These are phyloP conservation scores for Corythoichthys haematopterus DNA, from an alignment of 2,113 vertebrate species.

Conservation along the genomic window DNA sequence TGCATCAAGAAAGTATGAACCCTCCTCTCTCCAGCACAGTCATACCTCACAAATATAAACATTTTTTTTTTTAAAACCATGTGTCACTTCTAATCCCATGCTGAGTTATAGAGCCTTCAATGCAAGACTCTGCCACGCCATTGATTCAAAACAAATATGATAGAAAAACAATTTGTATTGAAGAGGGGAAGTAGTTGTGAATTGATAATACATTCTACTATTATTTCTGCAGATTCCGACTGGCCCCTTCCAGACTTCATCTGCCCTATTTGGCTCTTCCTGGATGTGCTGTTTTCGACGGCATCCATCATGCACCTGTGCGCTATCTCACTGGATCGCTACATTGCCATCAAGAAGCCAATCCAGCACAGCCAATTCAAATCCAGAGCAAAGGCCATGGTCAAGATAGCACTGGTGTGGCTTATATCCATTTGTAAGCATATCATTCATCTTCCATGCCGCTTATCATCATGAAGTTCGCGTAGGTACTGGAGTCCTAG, in stretches of 20 bases:
- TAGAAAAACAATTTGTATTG: neutral
- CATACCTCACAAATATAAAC: conserved; percentile 53
- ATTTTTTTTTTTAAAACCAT: conserved; percentile 48
- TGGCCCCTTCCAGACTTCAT: conserved; percentile 88
- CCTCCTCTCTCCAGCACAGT: conserved; percentile 51
- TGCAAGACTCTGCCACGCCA: neutral
- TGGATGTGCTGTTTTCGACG: conserved; percentile 97
- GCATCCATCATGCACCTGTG: conserved; percentile 98
- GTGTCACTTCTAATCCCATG: conserved; percentile 36
- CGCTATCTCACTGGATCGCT: conserved; percentile 96
- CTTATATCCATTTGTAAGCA: conserved; percentile 92
- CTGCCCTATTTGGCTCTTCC: conserved; percentile 94
- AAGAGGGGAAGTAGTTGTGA: neutral
- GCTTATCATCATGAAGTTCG: too few relatives aligned
- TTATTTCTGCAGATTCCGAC: conserved; percentile 77
- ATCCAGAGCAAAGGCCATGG: conserved; percentile 85
- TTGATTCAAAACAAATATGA: neutral
- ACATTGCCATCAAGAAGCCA: conserved; percentile 96
- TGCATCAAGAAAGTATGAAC: conserved; percentile 57
- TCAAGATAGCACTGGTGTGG: conserved; percentile 93
- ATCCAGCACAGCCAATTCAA: conserved; percentile 96
- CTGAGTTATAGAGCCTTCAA: conserved; percentile 26
- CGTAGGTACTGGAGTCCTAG: too few relatives aligned
- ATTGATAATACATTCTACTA: conserved; percentile 15
- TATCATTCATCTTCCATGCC: neutral